Percentiles rank a stretch among this genome's conserved stretches.
phyloP scores from a whole-genome alignment of 92 coral and sea anemone species.

The Epizoanthus scotinus region DNA sequence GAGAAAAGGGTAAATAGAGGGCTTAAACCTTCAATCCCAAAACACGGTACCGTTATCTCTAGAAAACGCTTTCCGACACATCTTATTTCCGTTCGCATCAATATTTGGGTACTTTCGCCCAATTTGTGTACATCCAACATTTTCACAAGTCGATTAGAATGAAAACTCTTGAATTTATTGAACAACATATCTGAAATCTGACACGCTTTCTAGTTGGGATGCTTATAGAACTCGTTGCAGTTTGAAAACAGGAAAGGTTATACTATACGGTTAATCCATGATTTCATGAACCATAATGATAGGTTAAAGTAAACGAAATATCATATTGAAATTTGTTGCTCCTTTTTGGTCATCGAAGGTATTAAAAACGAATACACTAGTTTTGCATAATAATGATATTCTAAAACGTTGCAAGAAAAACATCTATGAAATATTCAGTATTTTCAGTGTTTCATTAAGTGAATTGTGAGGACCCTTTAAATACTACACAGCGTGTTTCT shows the following conservation, averaged over 20 bases:
- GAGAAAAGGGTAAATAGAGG: slow-evolving; percentile 11
- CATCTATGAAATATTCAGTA: slow-evolving; percentile 33
- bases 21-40: slow-evolving; percentile 25
- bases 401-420: not conserved
- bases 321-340: slow-evolving; percentile 1
- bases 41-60: slow-evolving; percentile 36
- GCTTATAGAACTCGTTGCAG: not conserved
- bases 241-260: not conserved
- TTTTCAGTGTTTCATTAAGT: slow-evolving; percentile 34
- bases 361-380: not conserved
- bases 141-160: slow-evolving; percentile 6
- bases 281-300: not conserved
- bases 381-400: slow-evolving; percentile 12
- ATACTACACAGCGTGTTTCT: slow-evolving; percentile 35
- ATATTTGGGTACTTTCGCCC: slow-evolving; percentile 3
- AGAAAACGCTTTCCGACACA: slow-evolving; percentile 23
- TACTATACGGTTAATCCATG: not conserved
- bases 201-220: not conserved
- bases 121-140: slow-evolving; percentile 28
- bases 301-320: not conserved
- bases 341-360: not conserved
- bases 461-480: slow-evolving; percentile 23
- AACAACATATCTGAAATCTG: not conserved
- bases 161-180: not conserved
- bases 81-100: slow-evolving; percentile 24